phyloP scores from a whole-genome alignment of 1,140 invertebrate species.

The Aplysia californica region DNA sequence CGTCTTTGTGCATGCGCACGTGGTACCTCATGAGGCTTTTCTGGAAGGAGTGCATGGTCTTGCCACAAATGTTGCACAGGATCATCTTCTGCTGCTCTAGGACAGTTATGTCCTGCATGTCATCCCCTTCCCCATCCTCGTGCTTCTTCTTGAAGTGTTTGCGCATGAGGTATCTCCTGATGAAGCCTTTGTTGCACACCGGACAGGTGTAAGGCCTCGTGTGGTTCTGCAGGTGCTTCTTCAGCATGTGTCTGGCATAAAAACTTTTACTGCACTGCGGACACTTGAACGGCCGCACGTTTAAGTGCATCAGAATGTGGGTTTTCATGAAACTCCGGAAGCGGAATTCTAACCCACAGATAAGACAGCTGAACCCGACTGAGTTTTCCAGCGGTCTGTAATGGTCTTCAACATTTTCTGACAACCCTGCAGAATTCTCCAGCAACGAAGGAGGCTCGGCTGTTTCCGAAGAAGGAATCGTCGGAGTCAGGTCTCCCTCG shows the following conservation, averaged over 20 bases:
- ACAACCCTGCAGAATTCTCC: not conserved
- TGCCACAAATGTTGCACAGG: slow-evolving; percentile 26
- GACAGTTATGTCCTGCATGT: slow-evolving; percentile 17
- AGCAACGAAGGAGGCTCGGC: too few relatives aligned
- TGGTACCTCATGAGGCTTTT: slow-evolving; percentile 19
- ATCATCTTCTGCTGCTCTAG: slow-evolving; percentile 7
- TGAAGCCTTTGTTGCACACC: slow-evolving; percentile 23
- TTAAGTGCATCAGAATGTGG: slow-evolving; percentile 22
- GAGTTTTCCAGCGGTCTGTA: slow-evolving; percentile 14
- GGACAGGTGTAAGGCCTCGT: slow-evolving; percentile 23
- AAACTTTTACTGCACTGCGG: slow-evolving; percentile 9
- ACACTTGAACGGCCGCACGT: slow-evolving; percentile 20
- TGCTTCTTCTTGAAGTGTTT: slow-evolving; percentile 24
- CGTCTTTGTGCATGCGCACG: slow-evolving; percentile 23
- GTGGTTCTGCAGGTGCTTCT: slow-evolving; percentile 27
- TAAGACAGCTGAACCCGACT: slow-evolving; percentile 8
- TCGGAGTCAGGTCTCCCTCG: too few relatives aligned
- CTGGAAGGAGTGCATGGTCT: slow-evolving; percentile 24
- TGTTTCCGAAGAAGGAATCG: too few relatives aligned
- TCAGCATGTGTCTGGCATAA: slow-evolving; percentile 7
- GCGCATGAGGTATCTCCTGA: slow-evolving; percentile 14
- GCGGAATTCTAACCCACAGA: slow-evolving; percentile 19
- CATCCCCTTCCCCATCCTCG: slow-evolving; percentile 1
- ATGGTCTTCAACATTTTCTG: slow-evolving; percentile 10
- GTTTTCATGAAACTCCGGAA: slow-evolving; percentile 25